Conservation (phyloP, 1,140 invertebrate species). For the Tribolium madens region DNA sequence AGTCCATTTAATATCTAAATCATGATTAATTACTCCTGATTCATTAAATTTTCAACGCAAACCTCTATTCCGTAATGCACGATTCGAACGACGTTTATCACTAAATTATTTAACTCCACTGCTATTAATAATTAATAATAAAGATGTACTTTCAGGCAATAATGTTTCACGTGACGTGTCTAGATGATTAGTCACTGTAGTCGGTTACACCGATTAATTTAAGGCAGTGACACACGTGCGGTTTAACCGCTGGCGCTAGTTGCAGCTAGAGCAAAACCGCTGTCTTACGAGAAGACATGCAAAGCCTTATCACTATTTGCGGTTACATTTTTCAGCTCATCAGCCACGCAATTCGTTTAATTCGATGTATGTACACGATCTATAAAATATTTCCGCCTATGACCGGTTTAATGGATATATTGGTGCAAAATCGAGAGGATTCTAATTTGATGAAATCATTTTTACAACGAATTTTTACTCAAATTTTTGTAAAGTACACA, state of each 20-base stretch:
- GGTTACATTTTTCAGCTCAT: neutral
- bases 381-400: slow-evolving; percentile 1
- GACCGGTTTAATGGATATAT: neutral
- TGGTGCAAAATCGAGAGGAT: neutral
- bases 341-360: neutral
- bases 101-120: slow-evolving; percentile 21
- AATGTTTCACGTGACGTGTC: slow-evolving; percentile 14
- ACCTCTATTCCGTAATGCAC: neutral
- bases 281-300: neutral
- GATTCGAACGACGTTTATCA: slow-evolving; percentile 22
- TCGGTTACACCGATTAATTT: slow-evolving; percentile 34
- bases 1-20: slow-evolving; percentile 16
- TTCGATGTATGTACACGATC: neutral
- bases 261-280: neutral
- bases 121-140: slow-evolving; percentile 1
- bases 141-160: neutral
- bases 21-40: slow-evolving; percentile 29
- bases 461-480: slow-evolving; percentile 1
- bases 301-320: neutral
- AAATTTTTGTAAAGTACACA: neutral
- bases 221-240: slow-evolving; percentile 13
- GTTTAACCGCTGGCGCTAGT: slow-evolving; percentile 11
- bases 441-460: slow-evolving; percentile 21
- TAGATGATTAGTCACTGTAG: slow-evolving; percentile 9
- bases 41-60: slow-evolving; percentile 24